A percentile compares a stretch with the other conserved stretches of the same genome.
Evolutionary conservation across 1,140 invertebrate species (phyloP).

Genomic region (Trachelipus rathkii): DNA sequence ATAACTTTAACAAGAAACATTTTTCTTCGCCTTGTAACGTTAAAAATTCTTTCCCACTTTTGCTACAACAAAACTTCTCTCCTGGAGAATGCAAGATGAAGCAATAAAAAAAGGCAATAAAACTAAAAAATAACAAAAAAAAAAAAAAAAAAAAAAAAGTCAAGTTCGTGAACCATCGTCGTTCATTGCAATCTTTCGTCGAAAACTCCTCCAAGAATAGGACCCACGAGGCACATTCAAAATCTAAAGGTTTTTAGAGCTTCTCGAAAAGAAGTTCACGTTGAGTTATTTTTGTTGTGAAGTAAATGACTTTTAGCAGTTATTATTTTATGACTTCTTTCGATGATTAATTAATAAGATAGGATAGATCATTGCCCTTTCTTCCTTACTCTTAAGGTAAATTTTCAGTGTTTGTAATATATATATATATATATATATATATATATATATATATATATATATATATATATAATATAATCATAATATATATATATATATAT

Average conservation of each 20-base stretch:
- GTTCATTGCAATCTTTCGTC: not conserved
- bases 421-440: too few relatives aligned
- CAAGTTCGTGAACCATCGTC: not conserved
- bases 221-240: not conserved
- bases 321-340: too few relatives aligned
- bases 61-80: not conserved
- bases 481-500: too few relatives aligned
- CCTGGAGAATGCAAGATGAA: not conserved
- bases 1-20: too few relatives aligned
- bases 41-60: too few relatives aligned
- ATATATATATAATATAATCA: too few relatives aligned
- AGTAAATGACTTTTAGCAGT: too few relatives aligned
- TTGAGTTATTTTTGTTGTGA: not conserved
- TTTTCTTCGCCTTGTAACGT: too few relatives aligned
- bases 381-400: too few relatives aligned
- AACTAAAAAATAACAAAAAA: not conserved
- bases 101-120: not conserved
- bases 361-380: too few relatives aligned
- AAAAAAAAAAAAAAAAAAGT: not conserved
- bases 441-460: constrained; percentile 17
- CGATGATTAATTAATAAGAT: too few relatives aligned
- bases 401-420: too few relatives aligned
- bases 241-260: not conserved
- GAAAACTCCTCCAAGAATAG: not conserved
- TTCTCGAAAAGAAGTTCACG: not conserved